A percentile compares a stretch with the other conserved stretches of the same genome.
Conservation (phyloP, 2,888 invertebrate species). For the Cephus runcator region DNA sequence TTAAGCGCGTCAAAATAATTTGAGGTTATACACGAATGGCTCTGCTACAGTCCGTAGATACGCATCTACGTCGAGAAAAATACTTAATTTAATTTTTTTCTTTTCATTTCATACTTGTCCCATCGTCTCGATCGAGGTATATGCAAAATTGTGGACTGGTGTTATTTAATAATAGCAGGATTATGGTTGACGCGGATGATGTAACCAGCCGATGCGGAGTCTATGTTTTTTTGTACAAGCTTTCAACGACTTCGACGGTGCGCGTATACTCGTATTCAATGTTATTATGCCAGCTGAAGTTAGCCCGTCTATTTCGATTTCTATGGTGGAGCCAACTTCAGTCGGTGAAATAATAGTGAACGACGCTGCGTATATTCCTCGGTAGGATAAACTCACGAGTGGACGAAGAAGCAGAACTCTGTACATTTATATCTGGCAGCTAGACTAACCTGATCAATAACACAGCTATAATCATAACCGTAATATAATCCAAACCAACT, state of each 20-base stretch:
- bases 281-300: background rate
- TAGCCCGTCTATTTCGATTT: background rate
- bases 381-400: background rate
- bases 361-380: background rate
- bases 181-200: background rate
- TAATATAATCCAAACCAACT: background rate
- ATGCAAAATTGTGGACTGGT: background rate
- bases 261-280: background rate
- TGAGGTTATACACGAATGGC: background rate
- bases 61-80: background rate
- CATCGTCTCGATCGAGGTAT: background rate
- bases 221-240: background rate
- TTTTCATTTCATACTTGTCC: background rate
- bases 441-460: background rate
- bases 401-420: background rate
- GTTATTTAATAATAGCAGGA: background rate
- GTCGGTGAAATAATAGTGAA: background rate
- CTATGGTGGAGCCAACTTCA: background rate
- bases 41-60: background rate
- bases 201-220: background rate
- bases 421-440: background rate
- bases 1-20: background rate
- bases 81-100: background rate
- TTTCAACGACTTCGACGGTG: background rate
- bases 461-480: background rate